Base-by-base conservation (phyloP, 2,113 vertebrate species). In the Copsychus sechellarum region DNA sequence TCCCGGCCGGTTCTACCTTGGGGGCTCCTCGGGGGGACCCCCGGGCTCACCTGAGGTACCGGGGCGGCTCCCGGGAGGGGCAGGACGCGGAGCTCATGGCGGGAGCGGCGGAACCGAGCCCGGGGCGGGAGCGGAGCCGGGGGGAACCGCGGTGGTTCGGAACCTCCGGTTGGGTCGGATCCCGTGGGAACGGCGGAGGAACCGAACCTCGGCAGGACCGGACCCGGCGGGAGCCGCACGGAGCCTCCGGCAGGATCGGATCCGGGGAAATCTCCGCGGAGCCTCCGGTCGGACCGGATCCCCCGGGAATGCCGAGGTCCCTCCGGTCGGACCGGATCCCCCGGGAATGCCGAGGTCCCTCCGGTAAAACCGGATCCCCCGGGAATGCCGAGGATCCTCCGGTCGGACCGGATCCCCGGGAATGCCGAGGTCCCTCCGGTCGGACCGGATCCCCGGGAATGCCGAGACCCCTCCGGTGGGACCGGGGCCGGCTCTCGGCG, bases 31-130 rank as follows among this genome's bases (percentile, higher is more conserved):
- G 38, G 25, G 23, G 28, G 4, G 3, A 31, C 16, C 62, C 21
- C 53, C 45, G 40, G 9, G 14, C 87, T 79, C 70, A 78, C 91
- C 94, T 88, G 66, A 92, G 82, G 82, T 79, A 95, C 26, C 86
- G 86, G 71, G 48, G 90, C 3, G 77, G 86, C 40, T 85, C 80
- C 85, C 51, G 91, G 69, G 24, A 8, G 14, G 83, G 18, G 11
- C 29, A 16, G 50, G 82, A 34, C 26, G 7, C 47, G 53, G 89
- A 92, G 62, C 87, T 92, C 91, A 87, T 90, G 36, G 15, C 21
- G 45, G 65, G 45, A 50, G 60, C 43, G 26, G n/a, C 58, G 48
- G 76, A 28, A 14, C 48, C 19, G 47, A n/a, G 1, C 28, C 43
- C 7, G 2, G 2, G 43, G 34, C 25, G 53, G 34, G 26, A 34